Base-by-base conservation (phyloP, 2,888 invertebrate genomes). In the Nephrocerus scutellatus region DNA sequence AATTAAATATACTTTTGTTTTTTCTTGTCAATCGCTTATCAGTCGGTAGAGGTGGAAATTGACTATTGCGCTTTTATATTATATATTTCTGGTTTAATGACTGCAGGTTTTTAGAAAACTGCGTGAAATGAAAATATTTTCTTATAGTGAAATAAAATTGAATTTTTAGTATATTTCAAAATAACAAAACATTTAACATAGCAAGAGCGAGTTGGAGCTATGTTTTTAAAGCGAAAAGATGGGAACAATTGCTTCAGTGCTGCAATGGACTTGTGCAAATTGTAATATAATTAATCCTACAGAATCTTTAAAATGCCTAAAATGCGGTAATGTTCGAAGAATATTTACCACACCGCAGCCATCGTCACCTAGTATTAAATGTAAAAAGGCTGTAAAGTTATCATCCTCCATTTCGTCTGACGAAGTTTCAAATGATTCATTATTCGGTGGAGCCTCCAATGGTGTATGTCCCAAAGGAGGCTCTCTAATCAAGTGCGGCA, bases 241-340 rank as follows among this genome's bases (percentile, higher is more conserved):
- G 89, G 89, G 89, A 73, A 87, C 88, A 70, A 88, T 88, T 75
- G 87, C 88, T 73, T 89, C 89, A 70, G 88, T 89, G 74, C 79
- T 89, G 70, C 89, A 89, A 75, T 90, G 88, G 88, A 84, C 86
- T 75, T 89, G 89, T 76, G 79, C 79, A 70, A 78, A 80, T 71
- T 89, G 89, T 74, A 80, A 83, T 72, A 79, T 84, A 71, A 87
- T 89, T 72, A 89, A 89, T 71, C 86, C 88, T 52, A 87, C 86
- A 50, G 88, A 89, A 72, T 80, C 81, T 70, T 73, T 78, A 57
- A 81, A 78, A 74, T 89, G 89, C 72, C 76, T 82, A 74, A 80
- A 84, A 76, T 89, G 88, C 74, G 85, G 84, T 56, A 74, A 75
- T 61, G 73, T 74, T 64, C 73, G 80, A 60, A 73, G 75, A 66